phyloP scores from a whole-genome alignment of 2,797 vertebrate species.

The Pipistrellus pygmaeus region DNA sequence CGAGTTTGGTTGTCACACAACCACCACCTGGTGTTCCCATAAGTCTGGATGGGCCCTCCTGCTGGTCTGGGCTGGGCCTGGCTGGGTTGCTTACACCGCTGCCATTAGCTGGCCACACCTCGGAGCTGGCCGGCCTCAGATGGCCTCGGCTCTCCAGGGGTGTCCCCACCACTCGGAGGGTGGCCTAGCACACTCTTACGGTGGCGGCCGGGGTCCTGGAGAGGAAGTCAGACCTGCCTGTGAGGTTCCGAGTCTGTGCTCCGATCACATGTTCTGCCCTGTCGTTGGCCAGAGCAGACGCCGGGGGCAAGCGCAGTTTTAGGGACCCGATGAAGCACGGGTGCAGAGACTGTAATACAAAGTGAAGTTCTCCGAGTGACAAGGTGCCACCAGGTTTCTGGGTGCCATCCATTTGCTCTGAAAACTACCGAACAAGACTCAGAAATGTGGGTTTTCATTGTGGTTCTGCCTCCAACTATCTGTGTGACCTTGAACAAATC shows the following conservation, averaged over 20 bases:
- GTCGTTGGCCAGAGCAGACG: neutral
- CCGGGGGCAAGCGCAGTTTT: accelerated
- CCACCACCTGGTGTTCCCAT: accelerated
- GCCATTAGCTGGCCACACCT: accelerated
- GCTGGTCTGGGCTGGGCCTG: too few species aligned
- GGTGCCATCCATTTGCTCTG: neutral
- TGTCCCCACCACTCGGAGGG: accelerated
- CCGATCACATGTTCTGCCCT: accelerated
- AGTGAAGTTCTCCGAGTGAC: accelerated
- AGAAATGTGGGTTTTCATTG: neutral
- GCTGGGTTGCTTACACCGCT: neutral
- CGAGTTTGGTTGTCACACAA: accelerated
- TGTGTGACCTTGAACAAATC: neutral
- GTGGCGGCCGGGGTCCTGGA: neutral
- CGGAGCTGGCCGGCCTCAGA: neutral
- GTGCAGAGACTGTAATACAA: accelerated
- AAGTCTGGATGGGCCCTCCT: too few species aligned
- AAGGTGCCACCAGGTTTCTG: accelerated
- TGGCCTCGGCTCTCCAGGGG: too few species aligned
- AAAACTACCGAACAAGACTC: neutral
- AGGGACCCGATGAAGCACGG: accelerated
- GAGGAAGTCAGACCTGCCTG: neutral
- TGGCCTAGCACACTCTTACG: too few species aligned
- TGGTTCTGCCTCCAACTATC: neutral
- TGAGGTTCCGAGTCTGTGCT: neutral